These are phyloP conservation scores for Oreocharis arfaki DNA, from an alignment of 2,113 vertebrate species.

Conservation along the genomic window DNA sequence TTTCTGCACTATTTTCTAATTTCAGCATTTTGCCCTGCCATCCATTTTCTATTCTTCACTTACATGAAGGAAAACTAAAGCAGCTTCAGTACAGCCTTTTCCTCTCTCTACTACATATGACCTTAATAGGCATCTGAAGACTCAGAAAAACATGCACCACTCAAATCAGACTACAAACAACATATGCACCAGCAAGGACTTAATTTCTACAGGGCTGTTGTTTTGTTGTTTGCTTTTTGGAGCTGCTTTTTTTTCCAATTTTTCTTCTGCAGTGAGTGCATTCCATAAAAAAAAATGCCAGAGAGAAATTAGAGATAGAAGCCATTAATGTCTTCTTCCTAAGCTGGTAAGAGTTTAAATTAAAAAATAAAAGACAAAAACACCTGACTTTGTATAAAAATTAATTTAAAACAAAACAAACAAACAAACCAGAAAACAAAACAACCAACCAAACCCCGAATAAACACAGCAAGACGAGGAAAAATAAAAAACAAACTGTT, in stretches of 20 bases:
- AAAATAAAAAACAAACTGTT: neutral
- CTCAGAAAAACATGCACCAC: neutral
- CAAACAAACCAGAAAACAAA: neutral
- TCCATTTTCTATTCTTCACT: neutral
- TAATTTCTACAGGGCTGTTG: neutral
- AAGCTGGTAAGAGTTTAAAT: neutral
- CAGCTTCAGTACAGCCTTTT: neutral
- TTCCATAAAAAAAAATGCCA: neutral
- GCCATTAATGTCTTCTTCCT: neutral
- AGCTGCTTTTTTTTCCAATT: neutral
- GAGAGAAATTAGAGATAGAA: neutral
- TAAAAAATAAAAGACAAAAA: neutral
- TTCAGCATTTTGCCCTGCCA: neutral
- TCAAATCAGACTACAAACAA: neutral
- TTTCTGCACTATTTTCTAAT: neutral
- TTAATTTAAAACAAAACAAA: neutral
- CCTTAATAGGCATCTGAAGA: neutral
- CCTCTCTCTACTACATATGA: neutral
- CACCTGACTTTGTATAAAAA: neutral
- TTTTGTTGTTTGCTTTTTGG: neutral
- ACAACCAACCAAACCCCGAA: neutral
- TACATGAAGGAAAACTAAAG: neutral
- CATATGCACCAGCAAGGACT: neutral
- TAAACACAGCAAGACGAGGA: neutral
- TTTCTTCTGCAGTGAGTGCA: neutral